A percentile compares a stretch with the other conserved stretches of the same genome.
Evolutionary conservation across 2,797 vertebrate species (phyloP).

Genomic region (Cirrhinus mrigala): DNA sequence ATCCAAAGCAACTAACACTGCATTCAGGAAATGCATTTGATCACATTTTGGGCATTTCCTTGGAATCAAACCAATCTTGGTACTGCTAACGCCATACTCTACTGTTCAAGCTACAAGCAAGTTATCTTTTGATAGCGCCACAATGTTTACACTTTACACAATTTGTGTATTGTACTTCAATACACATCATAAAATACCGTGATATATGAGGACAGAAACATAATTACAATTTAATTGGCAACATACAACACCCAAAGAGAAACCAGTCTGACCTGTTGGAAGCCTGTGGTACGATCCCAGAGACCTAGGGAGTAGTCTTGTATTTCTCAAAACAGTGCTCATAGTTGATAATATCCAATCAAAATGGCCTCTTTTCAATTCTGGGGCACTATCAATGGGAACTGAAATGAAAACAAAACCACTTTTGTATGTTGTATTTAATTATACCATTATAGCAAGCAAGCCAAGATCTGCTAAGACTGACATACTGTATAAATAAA

Average conservation of each 20-base stretch:
- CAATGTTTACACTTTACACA: no score
- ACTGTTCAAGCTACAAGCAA: no score
- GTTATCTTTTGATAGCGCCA: no score
- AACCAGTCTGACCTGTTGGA: slow-evolving; percentile 77
- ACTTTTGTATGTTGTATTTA: slow-evolving; percentile 9
- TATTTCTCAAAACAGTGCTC: slow-evolving; percentile 50
- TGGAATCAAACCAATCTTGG: no score
- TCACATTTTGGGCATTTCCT: no score
- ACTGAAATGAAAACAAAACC: no score
- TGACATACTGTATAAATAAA: neutral
- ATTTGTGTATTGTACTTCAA: no score
- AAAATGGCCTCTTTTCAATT: slow-evolving; percentile 11
- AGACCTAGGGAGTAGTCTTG: slow-evolving; percentile 64
- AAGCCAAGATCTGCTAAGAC: neutral
- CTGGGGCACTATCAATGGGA: slow-evolving; percentile 9
- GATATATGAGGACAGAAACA: no score
- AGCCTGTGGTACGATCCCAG: slow-evolving; percentile 52
- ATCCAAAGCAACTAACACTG: no score
- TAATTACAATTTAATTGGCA: neutral
- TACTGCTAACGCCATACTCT: no score
- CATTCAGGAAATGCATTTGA: no score
- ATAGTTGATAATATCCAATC: slow-evolving; percentile 34
- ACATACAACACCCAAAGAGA: slow-evolving; percentile 52
- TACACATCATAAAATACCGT: no score
- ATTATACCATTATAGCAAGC: slow-evolving; percentile 13